A percentile compares a stretch with the other conserved stretches of the same genome.
These are phyloP conservation scores for Sardina pilchardus DNA, from an alignment of 2,113 vertebrate species.

Conservation along the genomic window DNA sequence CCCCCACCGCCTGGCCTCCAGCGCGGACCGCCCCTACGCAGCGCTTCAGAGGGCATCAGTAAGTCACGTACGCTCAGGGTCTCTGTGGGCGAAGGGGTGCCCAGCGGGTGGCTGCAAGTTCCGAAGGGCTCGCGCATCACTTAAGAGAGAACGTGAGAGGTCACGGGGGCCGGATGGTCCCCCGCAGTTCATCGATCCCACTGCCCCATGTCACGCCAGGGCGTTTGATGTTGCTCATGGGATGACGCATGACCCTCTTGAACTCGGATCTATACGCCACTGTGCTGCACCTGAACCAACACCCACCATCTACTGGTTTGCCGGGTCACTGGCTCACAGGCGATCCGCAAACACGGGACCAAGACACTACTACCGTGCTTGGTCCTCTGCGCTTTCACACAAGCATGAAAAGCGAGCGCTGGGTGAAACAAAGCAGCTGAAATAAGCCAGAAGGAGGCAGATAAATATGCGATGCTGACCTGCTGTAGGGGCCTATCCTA, in stretches of 20 bases:
- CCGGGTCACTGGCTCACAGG: slow-evolving; percentile 11
- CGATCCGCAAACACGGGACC: background rate
- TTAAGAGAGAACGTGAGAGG: background rate
- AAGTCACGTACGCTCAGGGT: background rate
- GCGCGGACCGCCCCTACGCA: background rate
- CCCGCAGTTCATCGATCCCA: slow-evolving; percentile 7
- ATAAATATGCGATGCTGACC: background rate
- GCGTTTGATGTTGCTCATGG: slow-evolving; percentile 13
- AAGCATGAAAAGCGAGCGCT: background rate
- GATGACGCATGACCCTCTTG: slow-evolving; percentile 19
- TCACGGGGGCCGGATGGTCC: background rate
- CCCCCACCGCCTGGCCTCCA: background rate
- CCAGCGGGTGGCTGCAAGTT: background rate
- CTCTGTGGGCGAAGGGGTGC: background rate
- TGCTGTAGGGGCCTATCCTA: background rate
- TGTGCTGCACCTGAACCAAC: slow-evolving; percentile 29
- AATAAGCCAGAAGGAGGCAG: background rate
- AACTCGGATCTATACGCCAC: slow-evolving; percentile 5
- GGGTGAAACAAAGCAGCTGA: background rate
- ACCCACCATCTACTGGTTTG: background rate
- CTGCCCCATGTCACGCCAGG: background rate
- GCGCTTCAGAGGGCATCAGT: background rate
- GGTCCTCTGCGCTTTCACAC: background rate
- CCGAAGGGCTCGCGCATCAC: background rate
- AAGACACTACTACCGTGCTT: background rate